Evolutionary conservation across 1,140 invertebrate genomes (phyloP).

Genomic region (Heliconius nattereri): DNA sequence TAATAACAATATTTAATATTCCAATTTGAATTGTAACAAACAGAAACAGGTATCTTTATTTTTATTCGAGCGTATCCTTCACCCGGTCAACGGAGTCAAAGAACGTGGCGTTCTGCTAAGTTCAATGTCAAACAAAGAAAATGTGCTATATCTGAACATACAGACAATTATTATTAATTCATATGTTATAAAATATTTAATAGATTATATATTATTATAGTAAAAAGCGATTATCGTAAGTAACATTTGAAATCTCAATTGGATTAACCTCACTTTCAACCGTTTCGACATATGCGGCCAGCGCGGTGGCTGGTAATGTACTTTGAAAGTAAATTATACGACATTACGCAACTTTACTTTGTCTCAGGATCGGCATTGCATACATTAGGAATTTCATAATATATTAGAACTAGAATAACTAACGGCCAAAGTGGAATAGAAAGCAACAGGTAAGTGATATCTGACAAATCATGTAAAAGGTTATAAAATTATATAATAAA

Average conservation of each 20-base stretch:
- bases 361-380: slow-evolving; percentile 45
- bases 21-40: slow-evolving; percentile 5
- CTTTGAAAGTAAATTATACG: slow-evolving; percentile 47
- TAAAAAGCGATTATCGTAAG: background rate
- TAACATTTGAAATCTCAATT: slow-evolving; percentile 26
- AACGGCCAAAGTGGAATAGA: slow-evolving; percentile 23
- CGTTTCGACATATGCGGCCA: slow-evolving; percentile 34
- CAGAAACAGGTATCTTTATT: slow-evolving; percentile 15
- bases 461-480: slow-evolving; percentile 70
- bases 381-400: slow-evolving; percentile 49
- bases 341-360: slow-evolving; percentile 42
- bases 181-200: background rate
- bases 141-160: background rate
- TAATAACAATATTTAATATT: background rate
- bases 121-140: slow-evolving; percentile 15
- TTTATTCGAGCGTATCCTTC: slow-evolving; percentile 14
- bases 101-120: slow-evolving; percentile 15
- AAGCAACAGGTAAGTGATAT: slow-evolving; percentile 67
- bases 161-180: background rate
- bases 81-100: slow-evolving; percentile 10
- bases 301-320: slow-evolving; percentile 35
- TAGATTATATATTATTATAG: background rate
- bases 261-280: slow-evolving; percentile 27
- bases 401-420: slow-evolving; percentile 18
- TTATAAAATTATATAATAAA: slow-evolving; percentile 44